Percentiles rank a stretch among this genome's conserved stretches.
Evolutionary conservation across 2,797 vertebrate genomes (phyloP).

Genomic region (Alcedo quadribrachys): DNA sequence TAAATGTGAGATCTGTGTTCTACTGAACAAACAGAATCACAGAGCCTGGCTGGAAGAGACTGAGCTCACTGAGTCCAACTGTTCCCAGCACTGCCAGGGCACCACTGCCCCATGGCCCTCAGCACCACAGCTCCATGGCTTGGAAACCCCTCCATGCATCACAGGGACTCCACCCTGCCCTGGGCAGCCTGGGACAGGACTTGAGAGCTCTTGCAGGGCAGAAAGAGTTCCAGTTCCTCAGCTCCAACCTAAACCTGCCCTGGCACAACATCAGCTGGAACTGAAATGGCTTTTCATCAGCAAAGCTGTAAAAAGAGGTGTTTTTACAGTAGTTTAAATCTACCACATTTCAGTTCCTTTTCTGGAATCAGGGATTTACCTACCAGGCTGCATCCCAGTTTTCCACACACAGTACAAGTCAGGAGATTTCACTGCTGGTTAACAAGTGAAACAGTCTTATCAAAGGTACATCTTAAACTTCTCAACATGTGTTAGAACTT

Average conservation of each 20-base stretch:
- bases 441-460: neutral
- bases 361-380: neutral
- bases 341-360: accelerated
- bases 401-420: neutral
- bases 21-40: neutral
- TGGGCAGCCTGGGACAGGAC: neutral
- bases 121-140: neutral
- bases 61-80: neutral
- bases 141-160: neutral
- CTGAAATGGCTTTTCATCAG: neutral
- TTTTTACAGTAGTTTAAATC: neutral
- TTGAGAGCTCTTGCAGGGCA: too few species aligned
- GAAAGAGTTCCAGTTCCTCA: too few species aligned
- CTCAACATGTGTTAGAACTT: neutral
- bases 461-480: neutral
- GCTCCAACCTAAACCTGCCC: too few species aligned
- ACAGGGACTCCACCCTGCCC: neutral
- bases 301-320: neutral
- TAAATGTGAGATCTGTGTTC: neutral
- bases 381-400: neutral
- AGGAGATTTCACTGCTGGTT: neutral
- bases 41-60: neutral
- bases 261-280: neutral
- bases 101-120: neutral
- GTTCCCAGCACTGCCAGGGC: neutral